phyloP scores from a whole-genome alignment of 1,140 invertebrate species.

The Coenobita brevimanus region DNA sequence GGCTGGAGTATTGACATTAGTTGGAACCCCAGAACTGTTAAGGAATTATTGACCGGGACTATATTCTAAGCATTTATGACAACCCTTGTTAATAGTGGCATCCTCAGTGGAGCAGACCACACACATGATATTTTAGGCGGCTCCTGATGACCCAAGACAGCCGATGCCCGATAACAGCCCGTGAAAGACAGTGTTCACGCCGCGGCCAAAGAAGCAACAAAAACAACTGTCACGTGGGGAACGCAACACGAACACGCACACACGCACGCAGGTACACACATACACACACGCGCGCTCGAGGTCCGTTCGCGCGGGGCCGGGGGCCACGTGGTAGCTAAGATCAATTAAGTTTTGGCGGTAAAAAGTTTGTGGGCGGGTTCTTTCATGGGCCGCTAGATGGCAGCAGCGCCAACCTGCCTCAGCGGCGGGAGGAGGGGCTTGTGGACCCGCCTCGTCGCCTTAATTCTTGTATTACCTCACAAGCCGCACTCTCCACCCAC shows the following conservation, averaged over 20 bases:
- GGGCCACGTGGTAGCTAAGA: constrained; percentile 62
- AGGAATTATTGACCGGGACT: too few species aligned
- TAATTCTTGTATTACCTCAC: constrained; percentile 15
- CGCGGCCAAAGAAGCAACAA: background rate
- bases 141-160: too few species aligned
- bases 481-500: background rate
- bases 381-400: constrained; percentile 52
- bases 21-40: too few species aligned
- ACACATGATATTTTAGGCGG: too few species aligned
- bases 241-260: constrained; percentile 17
- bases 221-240: constrained; percentile 19
- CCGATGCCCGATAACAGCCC: too few species aligned
- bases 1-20: too few species aligned
- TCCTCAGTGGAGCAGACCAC: too few species aligned
- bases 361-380: constrained; percentile 59
- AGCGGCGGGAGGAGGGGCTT: constrained; percentile 40
- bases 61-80: too few species aligned
- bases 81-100: too few species aligned
- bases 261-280: background rate
- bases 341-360: constrained; percentile 65
- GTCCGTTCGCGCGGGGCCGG: background rate
- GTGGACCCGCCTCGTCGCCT: constrained; percentile 4
- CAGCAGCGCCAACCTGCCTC: constrained; percentile 56
- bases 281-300: constrained; percentile 6
- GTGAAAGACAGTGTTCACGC: too few species aligned